Evolutionary conservation across 2,797 vertebrate genomes (phyloP).

Genomic region (Acanthornis magna): DNA sequence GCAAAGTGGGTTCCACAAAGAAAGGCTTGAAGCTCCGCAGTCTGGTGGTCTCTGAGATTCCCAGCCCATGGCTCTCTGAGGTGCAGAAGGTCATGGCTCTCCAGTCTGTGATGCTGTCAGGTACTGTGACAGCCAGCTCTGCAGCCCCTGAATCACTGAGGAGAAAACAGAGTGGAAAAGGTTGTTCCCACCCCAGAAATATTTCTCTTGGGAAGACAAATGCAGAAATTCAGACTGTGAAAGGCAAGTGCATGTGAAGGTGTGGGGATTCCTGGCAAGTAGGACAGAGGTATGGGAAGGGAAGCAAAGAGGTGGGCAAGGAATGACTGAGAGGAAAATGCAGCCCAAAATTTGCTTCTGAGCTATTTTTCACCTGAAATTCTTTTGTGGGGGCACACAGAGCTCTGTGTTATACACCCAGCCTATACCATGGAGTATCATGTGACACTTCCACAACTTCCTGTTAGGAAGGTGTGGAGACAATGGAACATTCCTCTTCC

Average conservation of each 20-base stretch:
- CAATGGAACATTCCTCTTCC: neutral
- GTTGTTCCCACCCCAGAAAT: neutral
- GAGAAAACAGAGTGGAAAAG: neutral
- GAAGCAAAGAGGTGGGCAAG: neutral
- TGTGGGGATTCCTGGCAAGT: neutral
- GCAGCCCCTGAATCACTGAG: constrained; percentile 55
- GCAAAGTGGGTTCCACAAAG: constrained; percentile 81
- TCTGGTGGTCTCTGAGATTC: constrained; percentile 73
- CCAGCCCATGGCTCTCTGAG: constrained; percentile 71
- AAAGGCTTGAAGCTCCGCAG: constrained; percentile 83
- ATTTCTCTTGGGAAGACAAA: neutral
- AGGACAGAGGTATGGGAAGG: neutral
- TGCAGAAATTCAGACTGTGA: neutral
- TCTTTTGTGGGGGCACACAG: neutral
- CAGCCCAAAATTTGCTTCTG: neutral
- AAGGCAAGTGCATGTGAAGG: neutral
- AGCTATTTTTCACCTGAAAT: neutral
- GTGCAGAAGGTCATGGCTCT: constrained; percentile 64
- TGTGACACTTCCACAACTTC: neutral
- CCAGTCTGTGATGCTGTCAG: constrained; percentile 68
- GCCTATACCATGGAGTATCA: neutral
- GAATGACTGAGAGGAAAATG: neutral
- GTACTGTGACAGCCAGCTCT: constrained; percentile 40
- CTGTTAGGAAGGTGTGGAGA: neutral
- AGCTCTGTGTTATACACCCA: neutral